Evolutionary conservation across 2,797 vertebrate genomes (phyloP), one percentile per base, ranked within the genome.

Genomic region (Macropodus opercularis): DNA sequence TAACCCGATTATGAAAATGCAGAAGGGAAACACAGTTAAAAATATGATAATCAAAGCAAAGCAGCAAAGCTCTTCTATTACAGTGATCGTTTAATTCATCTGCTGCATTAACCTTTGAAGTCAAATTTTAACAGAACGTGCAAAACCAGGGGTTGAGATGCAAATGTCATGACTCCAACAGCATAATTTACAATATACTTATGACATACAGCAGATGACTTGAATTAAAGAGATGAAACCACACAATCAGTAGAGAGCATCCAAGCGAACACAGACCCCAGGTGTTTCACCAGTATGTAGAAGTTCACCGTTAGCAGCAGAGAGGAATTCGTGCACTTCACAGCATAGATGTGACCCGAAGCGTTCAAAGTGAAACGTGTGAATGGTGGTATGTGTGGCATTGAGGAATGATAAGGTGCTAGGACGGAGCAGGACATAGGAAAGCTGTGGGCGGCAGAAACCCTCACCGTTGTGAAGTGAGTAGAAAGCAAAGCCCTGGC

Each of bases 401-500:
- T n/a, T n/a, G n/a, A 71, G 60, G 46, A 42, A 15, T 58, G 63
- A 59, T 49, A 49, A 82, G 63, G 51, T 12, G 38, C 68, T 44
- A 69, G 63, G 70, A 72, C 26, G 40, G 69, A 77, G 75, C n/a
- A 64, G 66, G 70, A 78, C 75, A 73, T 52, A 77, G 79, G 79
- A 86, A 86, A 79, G 73, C 80, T 36, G 64, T 87, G 79, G 84
- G 87, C 85, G 88, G 83, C 89, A 85, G 80, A 93, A 84, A 92
- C 91, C 93, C 94, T 96, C 95, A 96, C 95, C 94, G 92, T 95
- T 91, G 93, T 93, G 85, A 94, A 94, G 87, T 89, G 92, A 93
- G 94, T 92, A 85, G 94, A 95, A 94, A 95, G 94, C 92, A 96
- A 95, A 95, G 94, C 92, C 89, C 91, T 94, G 92, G 94, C 94